A percentile compares a stretch with the other conserved stretches of the same genome.
phyloP scores from a whole-genome alignment of 2,797 vertebrate genomes.

The Hyperoplus lanceolatus region DNA sequence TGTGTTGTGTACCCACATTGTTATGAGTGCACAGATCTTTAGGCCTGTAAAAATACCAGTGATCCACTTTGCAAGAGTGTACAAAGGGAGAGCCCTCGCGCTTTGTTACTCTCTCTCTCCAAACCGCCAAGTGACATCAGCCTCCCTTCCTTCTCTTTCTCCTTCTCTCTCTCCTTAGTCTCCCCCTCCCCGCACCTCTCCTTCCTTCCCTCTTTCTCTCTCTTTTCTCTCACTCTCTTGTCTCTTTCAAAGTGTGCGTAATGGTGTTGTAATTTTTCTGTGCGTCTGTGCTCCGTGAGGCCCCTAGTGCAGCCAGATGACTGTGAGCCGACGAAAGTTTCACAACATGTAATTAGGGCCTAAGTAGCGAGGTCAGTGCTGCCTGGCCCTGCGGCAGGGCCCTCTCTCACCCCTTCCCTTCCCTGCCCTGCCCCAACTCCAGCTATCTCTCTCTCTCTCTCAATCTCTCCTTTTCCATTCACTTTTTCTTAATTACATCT shows the following conservation, averaged over 20 bases:
- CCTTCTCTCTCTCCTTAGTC: neutral
- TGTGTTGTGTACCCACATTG: constrained; percentile 89
- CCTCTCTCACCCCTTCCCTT: constrained; percentile 59
- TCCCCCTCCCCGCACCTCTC: neutral
- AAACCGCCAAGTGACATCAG: constrained; percentile 77
- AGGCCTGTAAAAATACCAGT: constrained; percentile 93
- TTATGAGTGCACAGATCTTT: constrained; percentile 92
- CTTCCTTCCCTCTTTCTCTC: constrained; percentile 32
- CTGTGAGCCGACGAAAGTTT: constrained; percentile 89
- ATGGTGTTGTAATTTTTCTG: constrained; percentile 77
- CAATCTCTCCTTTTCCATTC: constrained; percentile 55
- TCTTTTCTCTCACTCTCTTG: constrained; percentile 39
- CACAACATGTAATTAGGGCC: constrained; percentile 88
- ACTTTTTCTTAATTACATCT: constrained; percentile 62
- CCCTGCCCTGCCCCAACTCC: constrained; percentile 39
- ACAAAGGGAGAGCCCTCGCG: constrained; percentile 81
- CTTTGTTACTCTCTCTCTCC: constrained; percentile 75
- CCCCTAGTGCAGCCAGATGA: constrained; percentile 80
- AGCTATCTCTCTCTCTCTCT: constrained; percentile 45
- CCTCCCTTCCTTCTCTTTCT: constrained; percentile 48
- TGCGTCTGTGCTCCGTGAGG: constrained; percentile 78
- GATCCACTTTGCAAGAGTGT: constrained; percentile 81
- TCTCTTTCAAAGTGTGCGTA: constrained; percentile 73
- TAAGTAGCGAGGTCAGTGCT: constrained; percentile 85
- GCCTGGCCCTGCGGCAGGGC: constrained; percentile 59